Base-by-base conservation (phyloP, 2,113 vertebrate species). In the Saguinus imperator region DNA sequence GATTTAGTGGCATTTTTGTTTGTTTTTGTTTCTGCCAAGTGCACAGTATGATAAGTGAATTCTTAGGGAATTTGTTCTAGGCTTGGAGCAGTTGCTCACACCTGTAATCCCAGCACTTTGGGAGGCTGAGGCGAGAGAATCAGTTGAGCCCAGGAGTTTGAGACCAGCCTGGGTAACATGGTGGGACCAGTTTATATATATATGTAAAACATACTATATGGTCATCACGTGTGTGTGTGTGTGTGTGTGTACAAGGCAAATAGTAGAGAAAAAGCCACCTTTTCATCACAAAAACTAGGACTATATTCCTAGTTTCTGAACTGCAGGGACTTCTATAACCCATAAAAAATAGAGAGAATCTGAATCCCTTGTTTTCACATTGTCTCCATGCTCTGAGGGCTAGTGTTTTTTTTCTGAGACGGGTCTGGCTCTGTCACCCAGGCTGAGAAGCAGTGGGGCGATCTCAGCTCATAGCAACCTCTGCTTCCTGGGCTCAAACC, bases 11-110 rank as follows among this genome's bases (percentile, higher is more conserved):
- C 10, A 11, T 61, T 61, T 61, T 29, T 61, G 58, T 27, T 27
- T 61, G 58, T 61, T 61, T 61, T 61, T 61, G 58, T 61, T 61
- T 61, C 58, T 29, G 25, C 25, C 58, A 61, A 61, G 58, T 61
- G 58, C 58, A 61, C 25, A 13, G 25, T 29, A 29, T 21, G 8
- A 72, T 37, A 37, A 37, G 21, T 32, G 73, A 35, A 61, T 50
- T 55, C 79, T 75, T 61, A 72, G 81, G 88, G 10, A 55, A 50
- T 92, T 77, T 94, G 75, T 95, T 92, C 18, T 57, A 40, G 73
- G 40, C 40, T 13, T 14, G 73, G 25, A 2, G 25, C 29, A 43
- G 73, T 29, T 25, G 40, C 73, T 6, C 40, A 76, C 6, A 25
- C 72, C 43, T 29, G 6, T 29, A 76, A 45, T 45, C 25, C 73